Percentiles rank a stretch among this genome's conserved stretches.
Conservation (phyloP, 2,113 vertebrate genomes). For the Scolopax mira region DNA sequence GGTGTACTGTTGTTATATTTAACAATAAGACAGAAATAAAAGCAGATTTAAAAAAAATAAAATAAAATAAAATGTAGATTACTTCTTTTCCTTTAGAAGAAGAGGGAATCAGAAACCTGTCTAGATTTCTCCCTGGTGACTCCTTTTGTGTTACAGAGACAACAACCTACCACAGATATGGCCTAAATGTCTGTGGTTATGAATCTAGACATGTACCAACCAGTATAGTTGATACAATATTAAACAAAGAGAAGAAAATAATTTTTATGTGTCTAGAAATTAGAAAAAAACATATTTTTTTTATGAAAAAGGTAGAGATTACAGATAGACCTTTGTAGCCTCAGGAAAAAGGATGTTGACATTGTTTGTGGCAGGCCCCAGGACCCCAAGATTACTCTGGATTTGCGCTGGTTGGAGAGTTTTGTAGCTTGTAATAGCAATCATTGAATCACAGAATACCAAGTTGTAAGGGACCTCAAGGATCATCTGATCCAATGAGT, state of each 20-base stretch:
- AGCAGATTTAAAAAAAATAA: neutral
- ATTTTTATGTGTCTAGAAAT: neutral
- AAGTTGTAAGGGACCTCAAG: neutral
- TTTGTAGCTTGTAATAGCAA: neutral
- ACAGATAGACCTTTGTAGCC: neutral
- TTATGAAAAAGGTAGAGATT: neutral
- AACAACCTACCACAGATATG: fast-evolving
- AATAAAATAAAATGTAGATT: neutral
- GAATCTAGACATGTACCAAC: neutral
- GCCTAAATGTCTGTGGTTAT: neutral
- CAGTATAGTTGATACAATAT: neutral
- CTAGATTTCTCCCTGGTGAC: neutral
- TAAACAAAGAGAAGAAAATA: neutral
- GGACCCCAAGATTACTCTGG: neutral
- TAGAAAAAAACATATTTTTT: neutral
- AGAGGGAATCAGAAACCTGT: neutral
- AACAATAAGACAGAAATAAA: neutral
- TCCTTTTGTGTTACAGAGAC: neutral
- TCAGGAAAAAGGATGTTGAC: neutral
- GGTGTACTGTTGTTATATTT: neutral
- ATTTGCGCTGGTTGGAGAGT: neutral
- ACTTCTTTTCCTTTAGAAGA: neutral
- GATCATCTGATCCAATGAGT: neutral
- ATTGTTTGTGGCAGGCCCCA: fast-evolving
- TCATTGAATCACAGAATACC: neutral